Conservation (phyloP, 2,888 invertebrate species). For the Hanleya hanleyi region DNA sequence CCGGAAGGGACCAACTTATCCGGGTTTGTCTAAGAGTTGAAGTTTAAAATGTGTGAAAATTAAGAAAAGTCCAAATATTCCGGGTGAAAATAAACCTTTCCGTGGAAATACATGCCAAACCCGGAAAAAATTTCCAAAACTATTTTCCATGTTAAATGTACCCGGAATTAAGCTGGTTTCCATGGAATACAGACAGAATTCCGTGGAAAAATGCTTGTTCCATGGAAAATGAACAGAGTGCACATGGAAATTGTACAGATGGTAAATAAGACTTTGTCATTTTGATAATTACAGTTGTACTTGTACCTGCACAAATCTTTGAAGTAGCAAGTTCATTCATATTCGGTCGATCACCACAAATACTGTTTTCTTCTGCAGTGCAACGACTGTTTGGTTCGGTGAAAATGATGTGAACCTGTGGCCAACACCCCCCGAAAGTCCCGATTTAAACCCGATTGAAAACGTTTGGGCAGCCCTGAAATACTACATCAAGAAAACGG, state of each 20-base stretch:
- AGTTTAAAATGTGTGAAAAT: too few species aligned
- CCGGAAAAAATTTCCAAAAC: not conserved
- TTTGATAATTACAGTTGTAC: not conserved
- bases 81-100: too few species aligned
- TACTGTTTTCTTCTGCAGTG: not conserved
- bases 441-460: not conserved
- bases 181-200: too few species aligned
- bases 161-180: too few species aligned
- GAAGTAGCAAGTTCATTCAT: not conserved
- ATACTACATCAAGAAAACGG: not conserved
- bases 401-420: not conserved
- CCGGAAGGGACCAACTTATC: too few species aligned
- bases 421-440: slow-evolving; percentile 1
- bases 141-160: too few species aligned
- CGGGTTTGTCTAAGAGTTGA: too few species aligned
- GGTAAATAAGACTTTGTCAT: not conserved
- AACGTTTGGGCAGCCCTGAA: not conserved
- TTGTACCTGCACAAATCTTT: not conserved
- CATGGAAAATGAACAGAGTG: too few species aligned
- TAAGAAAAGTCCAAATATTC: too few species aligned
- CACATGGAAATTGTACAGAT: not conserved
- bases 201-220: too few species aligned
- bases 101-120: too few species aligned
- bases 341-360: not conserved
- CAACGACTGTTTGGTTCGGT: not conserved